Evolutionary conservation across 2,797 vertebrate species (phyloP).

Genomic region (Crocodylus rhombifer): DNA sequence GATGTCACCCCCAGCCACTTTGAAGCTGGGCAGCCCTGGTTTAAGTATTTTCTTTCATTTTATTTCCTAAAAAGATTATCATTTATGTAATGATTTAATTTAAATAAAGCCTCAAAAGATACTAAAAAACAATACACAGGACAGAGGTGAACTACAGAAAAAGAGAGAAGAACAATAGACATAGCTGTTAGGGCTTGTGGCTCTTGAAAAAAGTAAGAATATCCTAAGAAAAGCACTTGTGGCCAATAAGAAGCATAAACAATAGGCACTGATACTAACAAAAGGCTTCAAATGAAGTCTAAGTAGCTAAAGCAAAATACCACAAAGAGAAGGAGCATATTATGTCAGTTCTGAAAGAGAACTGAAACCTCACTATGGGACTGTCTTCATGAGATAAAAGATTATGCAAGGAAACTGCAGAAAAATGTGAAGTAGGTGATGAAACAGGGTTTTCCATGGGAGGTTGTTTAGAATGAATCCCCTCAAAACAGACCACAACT

Average conservation of each 20-base stretch:
- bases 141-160: background rate
- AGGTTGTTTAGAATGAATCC: background rate
- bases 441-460: constrained; percentile 4
- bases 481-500: background rate
- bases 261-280: background rate
- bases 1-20: too few species aligned
- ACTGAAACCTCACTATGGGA: background rate
- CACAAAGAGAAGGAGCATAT: background rate
- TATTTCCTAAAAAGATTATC: constrained; percentile 39
- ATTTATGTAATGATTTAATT: constrained; percentile 34
- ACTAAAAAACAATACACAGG: background rate
- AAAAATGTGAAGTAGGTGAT: background rate
- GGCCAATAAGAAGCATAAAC: background rate
- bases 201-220: background rate
- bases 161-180: background rate
- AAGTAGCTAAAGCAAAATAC: background rate
- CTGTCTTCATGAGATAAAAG: background rate
- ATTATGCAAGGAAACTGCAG: background rate
- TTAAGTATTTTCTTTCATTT: constrained; percentile 26
- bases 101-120: constrained; percentile 1
- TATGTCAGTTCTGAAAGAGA: background rate
- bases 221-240: background rate
- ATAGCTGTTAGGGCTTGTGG: background rate
- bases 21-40: background rate
- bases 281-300: background rate